Evolutionary conservation across 1,140 invertebrate species (phyloP).

Genomic region (Drosophila persimilis): DNA sequence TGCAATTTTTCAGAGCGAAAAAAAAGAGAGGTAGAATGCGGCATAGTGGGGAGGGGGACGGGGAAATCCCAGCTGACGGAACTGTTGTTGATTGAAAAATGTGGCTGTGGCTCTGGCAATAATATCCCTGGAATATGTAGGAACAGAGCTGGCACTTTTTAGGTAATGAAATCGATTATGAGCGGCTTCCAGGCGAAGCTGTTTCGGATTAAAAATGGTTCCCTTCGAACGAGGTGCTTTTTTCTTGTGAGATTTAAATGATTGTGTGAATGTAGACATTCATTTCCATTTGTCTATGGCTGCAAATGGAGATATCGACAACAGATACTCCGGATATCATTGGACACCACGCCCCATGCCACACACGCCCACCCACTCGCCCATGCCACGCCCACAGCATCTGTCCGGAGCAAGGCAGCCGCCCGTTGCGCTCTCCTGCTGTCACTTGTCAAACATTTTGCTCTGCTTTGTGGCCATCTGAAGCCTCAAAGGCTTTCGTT

Average conservation of each 20-base stretch:
- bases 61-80: background rate
- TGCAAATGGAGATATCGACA: conserved; percentile 4
- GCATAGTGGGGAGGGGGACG: background rate
- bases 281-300: background rate
- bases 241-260: too few species aligned
- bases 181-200: too few species aligned
- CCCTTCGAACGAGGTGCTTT: background rate
- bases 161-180: too few species aligned
- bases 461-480: conserved; percentile 49
- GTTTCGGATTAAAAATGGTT: too few species aligned
- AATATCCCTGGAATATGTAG: background rate
- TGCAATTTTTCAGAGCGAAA: conserved; percentile 47
- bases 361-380: conserved; percentile 6
- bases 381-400: conserved; percentile 20
- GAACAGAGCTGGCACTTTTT: too few species aligned
- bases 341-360: background rate
- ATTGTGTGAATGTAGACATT: too few species aligned
- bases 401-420: background rate
- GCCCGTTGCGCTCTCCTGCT: conserved; percentile 31
- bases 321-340: conserved; percentile 5
- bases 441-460: conserved; percentile 70
- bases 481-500: conserved; percentile 43
- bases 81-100: conserved; percentile 12
- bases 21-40: background rate
- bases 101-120: background rate